Evolutionary conservation across 1,140 invertebrate genomes (phyloP), one percentile per base, ranked within the genome.

Genomic region (Zaprionus africanus): DNA sequence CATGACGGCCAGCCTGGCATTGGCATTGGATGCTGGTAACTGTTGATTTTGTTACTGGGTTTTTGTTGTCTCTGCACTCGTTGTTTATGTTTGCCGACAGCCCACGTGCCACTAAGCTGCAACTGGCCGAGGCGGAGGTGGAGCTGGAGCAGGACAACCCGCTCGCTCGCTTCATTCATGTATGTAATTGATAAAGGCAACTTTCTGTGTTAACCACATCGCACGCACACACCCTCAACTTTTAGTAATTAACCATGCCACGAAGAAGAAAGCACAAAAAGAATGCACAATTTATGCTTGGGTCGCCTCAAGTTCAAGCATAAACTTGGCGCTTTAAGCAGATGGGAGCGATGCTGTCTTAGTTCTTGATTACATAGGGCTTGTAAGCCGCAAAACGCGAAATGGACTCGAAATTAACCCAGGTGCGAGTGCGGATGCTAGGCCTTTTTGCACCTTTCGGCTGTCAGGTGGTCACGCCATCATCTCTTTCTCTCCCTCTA

Each of bases 141-240:
- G 26, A 28, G 15, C 7, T 13, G 15, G 26, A 41, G 15, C 2
- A 26, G 51, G 51, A 46, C 59, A 60, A 53, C 1, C 41, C 12
- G 15, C 9, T 28, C 12, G 64, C 28, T n/a, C 36, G n/a, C 22
- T 31, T 31, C 64, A 78, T 49, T 34, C 76, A 67, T 76, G 71
- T 70, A 71, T 82, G 80, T 82, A 79, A 82, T 82, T 82, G 81
- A 82, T 82, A 79, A 82, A 82, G 56, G 70, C 56, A 82, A 76
- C 69, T 73, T 31, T 22, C 26, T 53, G 26, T 62, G 24, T 56
- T 43, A 34, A 38, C 41, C 41, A 17, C 60, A 34, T 28, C 26
- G 6, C 31, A 34, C 26, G 6, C 31, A 34, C 2, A 34, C 17
- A 5, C 19, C 46, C 46, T 22, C 11, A 51, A 22, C 26, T 49